Evolutionary conservation across 30 jellyfish, hydroid and myxozoan species (phyloP).

Genomic region (Euphysa ruthae): DNA sequence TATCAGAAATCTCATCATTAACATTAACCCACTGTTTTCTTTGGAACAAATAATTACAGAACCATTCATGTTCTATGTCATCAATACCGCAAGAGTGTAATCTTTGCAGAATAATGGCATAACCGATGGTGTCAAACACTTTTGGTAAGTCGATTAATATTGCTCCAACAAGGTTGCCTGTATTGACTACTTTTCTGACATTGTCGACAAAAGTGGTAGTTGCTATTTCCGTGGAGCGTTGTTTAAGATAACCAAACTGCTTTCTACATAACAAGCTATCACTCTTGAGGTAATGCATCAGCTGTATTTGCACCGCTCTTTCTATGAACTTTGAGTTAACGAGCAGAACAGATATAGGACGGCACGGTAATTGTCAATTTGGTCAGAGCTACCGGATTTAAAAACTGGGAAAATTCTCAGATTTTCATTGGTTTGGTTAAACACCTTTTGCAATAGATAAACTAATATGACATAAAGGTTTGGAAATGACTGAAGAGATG

Average conservation of each 20-base stretch:
- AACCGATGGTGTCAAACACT: too few relatives aligned
- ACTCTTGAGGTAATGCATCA: neutral
- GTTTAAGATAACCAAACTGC: neutral
- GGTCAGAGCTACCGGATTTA: neutral
- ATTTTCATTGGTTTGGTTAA: neutral
- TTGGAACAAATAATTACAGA: neutral
- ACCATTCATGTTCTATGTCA: neutral
- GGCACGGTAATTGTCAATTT: neutral
- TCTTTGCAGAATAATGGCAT: neutral
- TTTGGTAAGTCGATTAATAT: neutral
- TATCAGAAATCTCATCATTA: neutral
- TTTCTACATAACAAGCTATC: neutral
- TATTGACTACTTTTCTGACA: neutral
- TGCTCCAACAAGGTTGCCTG: neutral
- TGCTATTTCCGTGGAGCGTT: conserved; percentile 5
- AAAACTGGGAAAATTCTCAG: neutral
- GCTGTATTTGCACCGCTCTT: too few relatives aligned
- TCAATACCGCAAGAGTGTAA: neutral
- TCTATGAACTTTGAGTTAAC: neutral
- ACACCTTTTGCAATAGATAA: neutral
- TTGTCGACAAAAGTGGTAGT: neutral
- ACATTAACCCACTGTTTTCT: neutral
- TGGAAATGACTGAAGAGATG: too few relatives aligned
- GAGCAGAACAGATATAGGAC: conserved; percentile 7
- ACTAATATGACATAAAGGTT: too few relatives aligned